A percentile compares a stretch with the other conserved stretches of the same genome.
phyloP scores from a whole-genome alignment of 2,113 vertebrate genomes.

The Dipodomys spectabilis region DNA sequence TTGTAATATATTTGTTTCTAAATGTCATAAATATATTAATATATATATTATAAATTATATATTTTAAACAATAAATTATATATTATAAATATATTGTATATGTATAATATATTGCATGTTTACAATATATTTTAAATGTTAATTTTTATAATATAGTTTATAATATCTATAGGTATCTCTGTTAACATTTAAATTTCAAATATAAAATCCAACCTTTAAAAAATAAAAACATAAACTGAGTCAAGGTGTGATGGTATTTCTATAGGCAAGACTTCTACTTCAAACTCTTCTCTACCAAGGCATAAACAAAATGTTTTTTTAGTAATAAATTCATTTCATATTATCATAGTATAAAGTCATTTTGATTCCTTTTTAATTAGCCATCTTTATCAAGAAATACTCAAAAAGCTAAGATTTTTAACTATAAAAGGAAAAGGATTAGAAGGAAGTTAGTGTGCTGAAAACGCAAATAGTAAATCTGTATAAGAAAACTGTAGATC shows the following conservation, averaged over 20 bases:
- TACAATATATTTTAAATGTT: too few relatives aligned
- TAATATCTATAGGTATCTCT: too few relatives aligned
- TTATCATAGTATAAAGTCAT: not conserved
- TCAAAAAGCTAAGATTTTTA: conserved; percentile 19
- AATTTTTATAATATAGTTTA: too few relatives aligned
- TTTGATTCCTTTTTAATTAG: conserved; percentile 27
- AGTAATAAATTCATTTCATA: conserved; percentile 41
- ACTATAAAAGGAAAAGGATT: not conserved
- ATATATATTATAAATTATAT: too few relatives aligned
- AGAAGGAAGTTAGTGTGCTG: conserved; percentile 12
- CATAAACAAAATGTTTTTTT: not conserved
- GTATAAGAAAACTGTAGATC: not conserved
- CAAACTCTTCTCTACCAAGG: conserved; percentile 34
- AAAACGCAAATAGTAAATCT: conserved; percentile 24
- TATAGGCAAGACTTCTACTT: conserved; percentile 34
- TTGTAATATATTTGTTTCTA: too few relatives aligned
- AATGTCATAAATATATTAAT: too few relatives aligned
- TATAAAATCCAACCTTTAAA: conserved; percentile 40
- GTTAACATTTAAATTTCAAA: too few relatives aligned
- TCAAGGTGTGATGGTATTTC: not conserved
- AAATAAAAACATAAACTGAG: conserved; percentile 23
- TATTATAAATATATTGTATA: too few relatives aligned
- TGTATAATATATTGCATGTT: too few relatives aligned
- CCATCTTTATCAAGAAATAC: conserved; percentile 50
- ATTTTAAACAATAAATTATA: too few relatives aligned